Evolutionary conservation across 2,888 invertebrate species (phyloP), one percentile per base, ranked within the genome.

Genomic region (Temnothorax rugatulus): DNA sequence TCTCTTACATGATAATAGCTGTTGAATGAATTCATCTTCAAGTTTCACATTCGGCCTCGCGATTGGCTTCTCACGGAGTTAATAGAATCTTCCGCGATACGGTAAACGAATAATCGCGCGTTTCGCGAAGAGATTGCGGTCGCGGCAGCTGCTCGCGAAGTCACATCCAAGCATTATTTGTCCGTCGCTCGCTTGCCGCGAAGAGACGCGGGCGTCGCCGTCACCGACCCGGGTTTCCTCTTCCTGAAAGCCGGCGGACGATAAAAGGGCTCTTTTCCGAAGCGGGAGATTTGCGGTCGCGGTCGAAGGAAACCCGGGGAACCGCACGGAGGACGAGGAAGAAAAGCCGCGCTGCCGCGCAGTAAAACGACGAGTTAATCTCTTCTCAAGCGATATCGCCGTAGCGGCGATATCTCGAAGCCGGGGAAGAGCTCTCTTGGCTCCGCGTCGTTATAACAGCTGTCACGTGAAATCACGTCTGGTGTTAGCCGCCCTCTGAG

Each of bases 191-290:
- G 21, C n/a, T 68, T 54, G 29, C 47, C 34, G 59, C 47, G 13
- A 47, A 11, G 21, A 38, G 25, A 59, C 34, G 34, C 73, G 41
- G 47, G 3, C 44, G 34, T 21, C 47, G 47, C 9, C 44, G 34
- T 21, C 47, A 34, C 9, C 52, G 50, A 41, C 52, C 69, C 18
- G 47, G 9, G 34, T 71, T 81, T 81, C 73, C 73, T 79, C 57
- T 79, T 79, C 79, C 57, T 69, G 57, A 59, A 54, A 69, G 57
- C 44, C 38, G 47, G 15, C n/a, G 47, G 5, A 71, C 73, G 79
- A 81, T 81, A 71, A 81, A 81, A n/a, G 47, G 8, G 54, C 71
- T 44, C 47, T 79, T 71, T 79, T 54, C 59, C 79, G 79, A 71
- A 59, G 47, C 79, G 38, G 59, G 8, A 69, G 79, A 79, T 71